phyloP scores from a whole-genome alignment of 2,113 vertebrate species.

The Euleptes europaea region DNA sequence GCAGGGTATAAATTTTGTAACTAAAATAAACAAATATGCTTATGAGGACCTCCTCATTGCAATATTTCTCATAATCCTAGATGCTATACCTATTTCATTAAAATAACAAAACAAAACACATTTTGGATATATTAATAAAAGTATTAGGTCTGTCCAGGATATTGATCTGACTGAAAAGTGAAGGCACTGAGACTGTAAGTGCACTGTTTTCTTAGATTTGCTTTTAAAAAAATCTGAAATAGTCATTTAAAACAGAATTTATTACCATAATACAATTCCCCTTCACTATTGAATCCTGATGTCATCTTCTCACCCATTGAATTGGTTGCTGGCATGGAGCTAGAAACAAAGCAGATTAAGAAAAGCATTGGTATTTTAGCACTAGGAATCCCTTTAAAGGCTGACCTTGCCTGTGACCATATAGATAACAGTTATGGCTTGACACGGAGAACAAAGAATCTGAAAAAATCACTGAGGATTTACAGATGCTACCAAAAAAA shows the following conservation, averaged over 20 bases:
- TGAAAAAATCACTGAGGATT: neutral
- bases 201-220: no score
- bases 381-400: neutral
- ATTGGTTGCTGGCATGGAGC: constrained; percentile 64
- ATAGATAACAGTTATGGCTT: neutral
- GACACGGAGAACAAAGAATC: neutral
- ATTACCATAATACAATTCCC: constrained; percentile 71
- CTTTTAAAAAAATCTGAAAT: neutral
- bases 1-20: no score
- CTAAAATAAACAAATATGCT: no score
- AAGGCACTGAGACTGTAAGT: no score
- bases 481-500: neutral
- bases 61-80: neutral
- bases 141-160: neutral
- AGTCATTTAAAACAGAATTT: neutral
- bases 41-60: neutral
- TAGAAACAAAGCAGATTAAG: constrained; percentile 53
- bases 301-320: constrained; percentile 65
- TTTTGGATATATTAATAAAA: neutral
- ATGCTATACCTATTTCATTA: neutral
- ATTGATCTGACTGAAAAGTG: neutral
- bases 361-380: neutral
- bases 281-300: constrained; percentile 54
- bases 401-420: neutral
- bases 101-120: neutral